phyloP scores from a whole-genome alignment of 2,113 vertebrate species.

The Stigmatopora argus region DNA sequence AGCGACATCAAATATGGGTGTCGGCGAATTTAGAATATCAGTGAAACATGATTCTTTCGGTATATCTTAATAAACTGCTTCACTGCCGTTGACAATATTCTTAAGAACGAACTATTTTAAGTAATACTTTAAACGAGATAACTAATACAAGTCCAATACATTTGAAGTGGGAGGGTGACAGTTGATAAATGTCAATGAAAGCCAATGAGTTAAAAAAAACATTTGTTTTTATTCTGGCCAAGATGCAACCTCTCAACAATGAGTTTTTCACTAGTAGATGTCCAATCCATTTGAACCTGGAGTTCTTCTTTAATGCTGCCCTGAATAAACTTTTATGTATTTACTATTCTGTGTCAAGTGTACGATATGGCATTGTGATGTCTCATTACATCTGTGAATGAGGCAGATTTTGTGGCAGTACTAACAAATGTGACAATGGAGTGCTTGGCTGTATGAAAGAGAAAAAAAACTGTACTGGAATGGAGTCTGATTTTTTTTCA shows the following conservation, averaged over 20 bases:
- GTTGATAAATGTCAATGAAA: no score
- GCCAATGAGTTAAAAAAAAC: no score
- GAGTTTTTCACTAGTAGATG: no score
- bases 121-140: no score
- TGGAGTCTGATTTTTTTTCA: background rate
- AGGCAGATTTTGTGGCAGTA: background rate
- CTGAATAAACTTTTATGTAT: constrained; percentile 16
- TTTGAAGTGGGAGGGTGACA: no score
- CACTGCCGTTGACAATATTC: no score
- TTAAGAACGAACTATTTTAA: no score
- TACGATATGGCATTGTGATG: background rate
- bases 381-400: background rate
- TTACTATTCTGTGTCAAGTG: background rate
- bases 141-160: no score
- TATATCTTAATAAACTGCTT: constrained; percentile 45
- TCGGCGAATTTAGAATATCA: constrained; percentile 9
- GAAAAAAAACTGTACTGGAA: background rate
- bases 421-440: background rate
- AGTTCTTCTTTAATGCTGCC: background rate
- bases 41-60: constrained; percentile 8
- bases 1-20: constrained; percentile 12
- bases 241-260: no score
- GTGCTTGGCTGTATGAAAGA: no score
- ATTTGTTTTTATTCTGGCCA: no score
- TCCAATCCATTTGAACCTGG: no score